Evolutionary conservation across 2,888 invertebrate genomes (phyloP), one percentile per base, ranked within the genome.

Genomic region (Pteria penguin): DNA sequence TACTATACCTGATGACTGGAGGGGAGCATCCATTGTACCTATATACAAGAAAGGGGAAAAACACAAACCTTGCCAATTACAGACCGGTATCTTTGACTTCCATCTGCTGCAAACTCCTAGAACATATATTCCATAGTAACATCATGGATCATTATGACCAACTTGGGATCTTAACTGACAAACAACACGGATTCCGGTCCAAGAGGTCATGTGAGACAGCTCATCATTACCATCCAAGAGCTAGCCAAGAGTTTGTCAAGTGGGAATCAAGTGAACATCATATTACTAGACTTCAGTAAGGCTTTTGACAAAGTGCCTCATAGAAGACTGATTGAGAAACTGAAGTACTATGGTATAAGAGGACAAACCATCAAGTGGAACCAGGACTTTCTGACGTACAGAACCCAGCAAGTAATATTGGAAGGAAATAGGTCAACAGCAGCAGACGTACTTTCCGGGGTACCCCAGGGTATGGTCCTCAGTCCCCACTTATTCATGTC

Each of bases 251-350:
- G 32, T 18, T n/a, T 33, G 18, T 29, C 26, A 26, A 18, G 45
- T 8, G 45, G 45, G 45, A 18, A 18, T 8, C 45, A 45, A 27
- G 5, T 29, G 27, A 29, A 62, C 27, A n/a, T n/a, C n/a, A 31
- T 62, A n/a, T 62, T 24, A 18, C 27, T 62, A 29, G 62, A 62
- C 27, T 62, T 29, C 32, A 62, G 62, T 8, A 62, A 62, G 22
- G 62, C 62, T 18, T 62, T 62, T 27, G 62, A 62, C 62, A 29
- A 18, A 29, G 62, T 62, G 18, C 62, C 62, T 26, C 62, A 62
- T 31, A 27, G n/a, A 14, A 62, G 62, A 31, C 62, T 62, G 8
- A 5, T 62, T 31, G 27, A 62, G 8, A 62, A 62, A 31, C 27
- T 62, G 32, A 14, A 8, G n/a, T n/a, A n/a, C 22, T 62, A 62